Percentiles rank a stretch among this genome's conserved stretches.
Conservation (phyloP, 2,113 vertebrate species). For the Tor tambroides region DNA sequence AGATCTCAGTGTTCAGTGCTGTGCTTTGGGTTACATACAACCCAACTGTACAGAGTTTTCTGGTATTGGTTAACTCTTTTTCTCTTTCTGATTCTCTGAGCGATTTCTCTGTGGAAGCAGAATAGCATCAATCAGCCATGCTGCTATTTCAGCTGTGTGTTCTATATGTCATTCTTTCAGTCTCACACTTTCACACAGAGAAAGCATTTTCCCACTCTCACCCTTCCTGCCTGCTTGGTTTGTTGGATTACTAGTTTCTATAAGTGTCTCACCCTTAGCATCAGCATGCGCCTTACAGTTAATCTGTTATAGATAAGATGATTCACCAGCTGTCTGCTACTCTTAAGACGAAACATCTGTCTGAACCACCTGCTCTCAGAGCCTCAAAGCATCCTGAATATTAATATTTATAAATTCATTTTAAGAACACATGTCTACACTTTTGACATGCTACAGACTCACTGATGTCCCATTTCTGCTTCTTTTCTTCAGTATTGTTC, state of each 20-base stretch:
- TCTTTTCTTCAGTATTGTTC: neutral
- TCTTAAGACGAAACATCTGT: neutral
- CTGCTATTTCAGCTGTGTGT: too few relatives aligned
- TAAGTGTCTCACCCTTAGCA: conserved; percentile 29
- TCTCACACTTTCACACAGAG: neutral
- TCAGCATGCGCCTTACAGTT: neutral
- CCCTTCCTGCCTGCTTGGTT: conserved; percentile 8
- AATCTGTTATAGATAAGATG: conserved; percentile 13
- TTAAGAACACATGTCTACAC: neutral
- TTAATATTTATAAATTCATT: neutral
- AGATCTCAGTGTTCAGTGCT: too few relatives aligned
- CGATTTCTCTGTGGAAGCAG: too few relatives aligned
- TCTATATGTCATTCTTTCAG: too few relatives aligned
- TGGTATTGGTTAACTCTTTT: too few relatives aligned
- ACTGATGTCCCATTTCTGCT: neutral
- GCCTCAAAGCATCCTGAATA: neutral
- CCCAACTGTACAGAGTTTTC: too few relatives aligned
- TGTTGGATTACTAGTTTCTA: too few relatives aligned
- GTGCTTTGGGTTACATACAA: too few relatives aligned
- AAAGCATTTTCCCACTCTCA: conserved; percentile 8
- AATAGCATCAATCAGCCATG: too few relatives aligned
- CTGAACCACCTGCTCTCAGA: neutral
- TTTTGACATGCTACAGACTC: neutral
- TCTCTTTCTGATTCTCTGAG: too few relatives aligned
- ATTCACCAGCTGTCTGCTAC: conserved; percentile 22